phyloP scores from a whole-genome alignment of 1,140 invertebrate species.

The Latrodectus geometricus region DNA sequence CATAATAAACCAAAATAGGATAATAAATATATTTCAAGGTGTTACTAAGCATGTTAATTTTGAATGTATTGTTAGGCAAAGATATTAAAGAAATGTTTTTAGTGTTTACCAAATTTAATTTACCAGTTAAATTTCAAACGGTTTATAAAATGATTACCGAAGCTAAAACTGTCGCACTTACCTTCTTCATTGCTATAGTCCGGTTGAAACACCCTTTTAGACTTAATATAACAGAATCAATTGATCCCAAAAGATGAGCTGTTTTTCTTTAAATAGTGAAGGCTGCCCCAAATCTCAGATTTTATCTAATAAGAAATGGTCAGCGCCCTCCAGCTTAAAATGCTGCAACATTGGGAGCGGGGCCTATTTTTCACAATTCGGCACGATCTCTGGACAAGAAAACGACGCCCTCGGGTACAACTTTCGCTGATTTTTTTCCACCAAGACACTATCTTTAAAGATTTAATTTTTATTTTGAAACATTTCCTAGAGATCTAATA shows the following conservation, averaged over 20 bases:
- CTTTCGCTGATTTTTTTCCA: neutral
- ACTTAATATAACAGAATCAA: neutral
- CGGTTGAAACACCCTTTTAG: neutral
- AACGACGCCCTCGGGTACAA: neutral
- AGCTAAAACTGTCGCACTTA: neutral
- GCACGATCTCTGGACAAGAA: neutral
- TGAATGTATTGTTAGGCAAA: no score
- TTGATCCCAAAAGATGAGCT: conserved; percentile 4
- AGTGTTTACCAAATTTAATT: no score
- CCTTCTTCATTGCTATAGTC: conserved; percentile 19
- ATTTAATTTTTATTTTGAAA: neutral
- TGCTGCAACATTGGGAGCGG: conserved; percentile 12
- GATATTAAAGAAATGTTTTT: no score
- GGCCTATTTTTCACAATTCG: neutral
- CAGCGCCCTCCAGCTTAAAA: conserved; percentile 32
- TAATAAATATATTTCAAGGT: no score
- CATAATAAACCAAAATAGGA: no score
- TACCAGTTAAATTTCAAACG: no score
- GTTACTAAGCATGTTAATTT: no score
- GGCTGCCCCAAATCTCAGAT: conserved; percentile 32
- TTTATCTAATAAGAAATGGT: conserved; percentile 31
- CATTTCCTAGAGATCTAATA: neutral
- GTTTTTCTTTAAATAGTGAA: conserved; percentile 40
- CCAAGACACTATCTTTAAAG: neutral
- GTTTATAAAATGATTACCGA: neutral